Conservation (phyloP, 2,888 invertebrate genomes). For the Mongoloraphidia duomilia region DNA sequence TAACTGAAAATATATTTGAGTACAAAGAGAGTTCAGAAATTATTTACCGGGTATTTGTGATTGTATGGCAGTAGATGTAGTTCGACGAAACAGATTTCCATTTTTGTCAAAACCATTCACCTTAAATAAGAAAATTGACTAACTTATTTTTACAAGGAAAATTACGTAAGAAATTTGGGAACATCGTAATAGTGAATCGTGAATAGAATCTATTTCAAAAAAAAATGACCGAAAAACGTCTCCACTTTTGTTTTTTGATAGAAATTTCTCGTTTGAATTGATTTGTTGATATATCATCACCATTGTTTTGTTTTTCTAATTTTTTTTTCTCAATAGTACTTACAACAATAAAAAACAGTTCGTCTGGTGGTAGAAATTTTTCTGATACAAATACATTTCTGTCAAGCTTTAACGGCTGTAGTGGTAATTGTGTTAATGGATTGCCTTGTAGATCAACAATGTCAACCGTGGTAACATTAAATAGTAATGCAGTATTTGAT, state of each 20-base stretch:
- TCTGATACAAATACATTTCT: slow-evolving; percentile 29
- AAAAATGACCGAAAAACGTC: too few relatives aligned
- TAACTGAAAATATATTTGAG: neutral
- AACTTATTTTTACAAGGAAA: too few relatives aligned
- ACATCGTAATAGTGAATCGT: too few relatives aligned
- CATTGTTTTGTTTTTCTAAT: too few relatives aligned
- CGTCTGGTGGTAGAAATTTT: slow-evolving; percentile 46
- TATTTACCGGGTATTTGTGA: slow-evolving; percentile 38
- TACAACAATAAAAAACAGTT: slow-evolving; percentile 51
- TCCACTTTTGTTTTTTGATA: too few relatives aligned
- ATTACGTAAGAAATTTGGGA: too few relatives aligned
- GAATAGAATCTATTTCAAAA: too few relatives aligned
- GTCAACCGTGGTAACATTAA: slow-evolving; percentile 20
- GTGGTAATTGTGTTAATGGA: slow-evolving; percentile 11
- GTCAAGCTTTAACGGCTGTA: slow-evolving; percentile 9
- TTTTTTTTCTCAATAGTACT: slow-evolving; percentile 18
- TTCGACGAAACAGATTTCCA: slow-evolving; percentile 44
- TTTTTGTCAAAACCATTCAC: slow-evolving; percentile 45
- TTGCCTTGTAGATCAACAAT: slow-evolving; percentile 16
- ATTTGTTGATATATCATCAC: too few relatives aligned
- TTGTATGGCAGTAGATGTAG: slow-evolving; percentile 51
- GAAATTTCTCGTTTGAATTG: too few relatives aligned
- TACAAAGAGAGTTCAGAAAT: neutral
- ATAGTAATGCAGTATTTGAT: slow-evolving; percentile 17
- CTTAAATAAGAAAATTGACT: slow-evolving; percentile 22